Base-by-base conservation (phyloP, 2,888 invertebrate species). In the Rhimphoctona megacephalus region DNA sequence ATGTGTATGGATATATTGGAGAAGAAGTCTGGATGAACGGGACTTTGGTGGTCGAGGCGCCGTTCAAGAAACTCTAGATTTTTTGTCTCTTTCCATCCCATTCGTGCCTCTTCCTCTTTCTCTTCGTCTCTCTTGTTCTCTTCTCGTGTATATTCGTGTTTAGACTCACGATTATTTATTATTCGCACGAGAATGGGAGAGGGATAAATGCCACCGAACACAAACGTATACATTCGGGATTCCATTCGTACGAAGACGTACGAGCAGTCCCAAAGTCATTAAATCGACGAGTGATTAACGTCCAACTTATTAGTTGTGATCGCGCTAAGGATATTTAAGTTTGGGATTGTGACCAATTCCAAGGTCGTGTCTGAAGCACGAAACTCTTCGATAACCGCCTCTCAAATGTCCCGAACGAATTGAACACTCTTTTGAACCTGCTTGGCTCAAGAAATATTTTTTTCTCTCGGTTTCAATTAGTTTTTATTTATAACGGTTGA, bases 21-120 rank as follows among this genome's bases (percentile, higher is more conserved):
- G 22, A 57, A 74, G 67, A 33, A 73, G 80, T 73, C 49, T 30
- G 70, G 72, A 81, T 8, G 57, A 86, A 86, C 86, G 86, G 86
- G 76, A 86, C 86, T 86, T 83, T 77, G 77, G 77, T 83, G 80
- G 80, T 73, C 77, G 86, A 77, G 86, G 77, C 80, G 86, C 86
- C 77, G 83, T 81, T 86, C 80, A 30, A 83, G 83, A 83, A 81
- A 83, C 81, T 77, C 83, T 57, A 39, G 46, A 33, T 22, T 72
- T 8, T 72, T 49, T 25, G 39, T 54, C 49, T 19, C 64, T 52
- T 30, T 64, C 49, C 49, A 14, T 72, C 49, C 25, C 36, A 4
- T 61, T 46, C 52, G n/a, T 39, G 54, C 39, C 57, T 73, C 52
- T 73, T 73, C 9, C 14, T 54, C 33, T 36, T 25, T 43, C 52